These are phyloP conservation scores for Dolichopus griseipennis DNA, from an alignment of 2,888 invertebrate species.

Conservation along the genomic window DNA sequence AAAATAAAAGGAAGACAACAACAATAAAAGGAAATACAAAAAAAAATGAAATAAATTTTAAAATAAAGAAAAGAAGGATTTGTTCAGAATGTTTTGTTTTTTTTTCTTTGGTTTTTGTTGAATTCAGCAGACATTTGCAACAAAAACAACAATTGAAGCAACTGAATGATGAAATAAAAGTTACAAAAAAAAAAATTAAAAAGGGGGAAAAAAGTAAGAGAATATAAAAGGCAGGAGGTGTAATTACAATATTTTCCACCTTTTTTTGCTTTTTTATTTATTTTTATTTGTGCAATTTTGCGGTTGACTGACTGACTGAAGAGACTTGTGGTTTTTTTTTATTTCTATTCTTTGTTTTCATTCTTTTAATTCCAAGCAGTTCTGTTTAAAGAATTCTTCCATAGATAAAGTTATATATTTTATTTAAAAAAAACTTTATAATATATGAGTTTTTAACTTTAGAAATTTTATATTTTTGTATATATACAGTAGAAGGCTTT, in stretches of 20 bases:
- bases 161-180: too few relatives aligned
- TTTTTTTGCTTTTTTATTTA: background rate
- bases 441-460: too few relatives aligned
- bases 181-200: background rate
- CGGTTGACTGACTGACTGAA: background rate
- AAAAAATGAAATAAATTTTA: background rate
- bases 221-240: background rate
- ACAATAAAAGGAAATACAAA: too few relatives aligned
- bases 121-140: background rate
- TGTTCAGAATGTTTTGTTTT: too few relatives aligned
- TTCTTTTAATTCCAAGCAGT: too few relatives aligned
- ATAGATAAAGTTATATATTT: background rate
- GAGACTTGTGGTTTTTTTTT: background rate
- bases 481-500: too few relatives aligned
- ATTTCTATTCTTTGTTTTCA: too few relatives aligned
- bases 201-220: background rate
- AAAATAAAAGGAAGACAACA: too few relatives aligned
- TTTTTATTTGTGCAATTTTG: background rate
- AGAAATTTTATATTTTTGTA: too few relatives aligned
- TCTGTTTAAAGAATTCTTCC: too few relatives aligned
- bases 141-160: too few relatives aligned
- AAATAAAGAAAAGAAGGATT: background rate
- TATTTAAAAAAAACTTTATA: background rate
- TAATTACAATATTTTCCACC: constrained; percentile 9
- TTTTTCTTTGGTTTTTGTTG: background rate